Conservation (phyloP, 2,888 invertebrate genomes). For the Rhagium mordax region DNA sequence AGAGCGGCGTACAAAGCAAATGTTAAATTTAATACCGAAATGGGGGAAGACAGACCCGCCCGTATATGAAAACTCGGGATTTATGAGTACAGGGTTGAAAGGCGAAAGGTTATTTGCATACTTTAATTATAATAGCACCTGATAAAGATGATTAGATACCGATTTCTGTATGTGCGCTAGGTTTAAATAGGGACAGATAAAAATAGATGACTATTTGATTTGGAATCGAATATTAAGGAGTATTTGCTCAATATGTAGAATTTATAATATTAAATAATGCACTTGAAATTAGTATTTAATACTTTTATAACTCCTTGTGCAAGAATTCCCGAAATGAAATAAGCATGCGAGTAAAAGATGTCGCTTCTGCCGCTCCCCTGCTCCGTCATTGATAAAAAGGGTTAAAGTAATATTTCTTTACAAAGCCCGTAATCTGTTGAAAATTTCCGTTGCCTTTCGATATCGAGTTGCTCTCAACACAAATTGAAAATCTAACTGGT, state of each 20-base stretch:
- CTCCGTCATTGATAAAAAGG: conserved; percentile 16
- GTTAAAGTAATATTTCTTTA: conserved; percentile 49
- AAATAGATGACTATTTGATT: too few species aligned
- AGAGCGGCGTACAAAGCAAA: not conserved
- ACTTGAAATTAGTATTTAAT: too few species aligned
- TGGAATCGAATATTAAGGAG: too few species aligned
- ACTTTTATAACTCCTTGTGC: too few species aligned
- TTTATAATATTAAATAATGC: too few species aligned
- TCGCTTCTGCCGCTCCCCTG: not conserved
- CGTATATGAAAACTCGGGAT: conserved; percentile 7
- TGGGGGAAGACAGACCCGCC: not conserved
- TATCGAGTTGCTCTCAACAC: conserved; percentile 60
- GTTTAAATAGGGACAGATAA: too few species aligned
- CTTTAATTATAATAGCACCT: too few species aligned
- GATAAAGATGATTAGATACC: too few species aligned
- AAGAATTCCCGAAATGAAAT: not conserved
- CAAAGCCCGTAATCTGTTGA: conserved; percentile 56
- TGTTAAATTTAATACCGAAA: conserved; percentile 18
- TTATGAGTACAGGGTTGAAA: not conserved
- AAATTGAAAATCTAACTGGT: conserved; percentile 63
- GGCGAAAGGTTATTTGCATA: too few species aligned
- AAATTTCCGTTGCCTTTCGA: conserved; percentile 54
- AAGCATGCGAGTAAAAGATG: not conserved
- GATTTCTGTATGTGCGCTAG: too few species aligned
- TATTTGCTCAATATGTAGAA: too few species aligned